Percentiles rank a stretch among this genome's conserved stretches.
Evolutionary conservation across 1,140 invertebrate species (phyloP).

Genomic region (Asbolus verrucosus): DNA sequence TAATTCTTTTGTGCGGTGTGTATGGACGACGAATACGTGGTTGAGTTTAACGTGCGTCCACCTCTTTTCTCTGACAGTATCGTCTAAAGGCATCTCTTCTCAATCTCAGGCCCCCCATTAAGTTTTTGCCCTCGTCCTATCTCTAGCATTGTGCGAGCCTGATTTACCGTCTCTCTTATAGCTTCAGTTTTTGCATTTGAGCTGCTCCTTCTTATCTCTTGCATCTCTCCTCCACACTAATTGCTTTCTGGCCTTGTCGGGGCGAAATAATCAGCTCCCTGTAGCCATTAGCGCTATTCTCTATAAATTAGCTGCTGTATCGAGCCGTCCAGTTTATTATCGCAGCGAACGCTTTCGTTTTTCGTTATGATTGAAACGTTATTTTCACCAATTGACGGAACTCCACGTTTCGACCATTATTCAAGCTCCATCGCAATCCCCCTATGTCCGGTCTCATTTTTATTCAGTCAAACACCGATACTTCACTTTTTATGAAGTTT

Average conservation of each 20-base stretch:
- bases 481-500: constrained; percentile 31
- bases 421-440: constrained; percentile 6
- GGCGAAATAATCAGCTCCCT: constrained; percentile 54
- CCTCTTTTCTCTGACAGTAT: constrained; percentile 41
- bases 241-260: constrained; percentile 51
- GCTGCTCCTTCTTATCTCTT: constrained; percentile 37
- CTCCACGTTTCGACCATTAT: constrained; percentile 16
- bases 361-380: constrained; percentile 44
- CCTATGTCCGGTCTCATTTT: constrained; percentile 12
- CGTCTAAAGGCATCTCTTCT: constrained; percentile 36
- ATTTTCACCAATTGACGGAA: constrained; percentile 30
- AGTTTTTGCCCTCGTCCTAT: constrained; percentile 39
- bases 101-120: constrained; percentile 36
- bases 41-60: constrained; percentile 28
- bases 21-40: neutral
- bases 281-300: constrained; percentile 53
- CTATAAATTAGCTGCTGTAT: constrained; percentile 52
- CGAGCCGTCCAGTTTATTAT: constrained; percentile 47
- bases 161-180: constrained; percentile 48
- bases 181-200: constrained; percentile 46
- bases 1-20: neutral
- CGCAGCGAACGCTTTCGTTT: neutral
- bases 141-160: constrained; percentile 45
- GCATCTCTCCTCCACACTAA: constrained; percentile 45
- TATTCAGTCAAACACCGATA: constrained; percentile 27